These are phyloP conservation scores for Chrysotoxum bicinctum DNA, from an alignment of 2,888 invertebrate species.

Conservation along the genomic window DNA sequence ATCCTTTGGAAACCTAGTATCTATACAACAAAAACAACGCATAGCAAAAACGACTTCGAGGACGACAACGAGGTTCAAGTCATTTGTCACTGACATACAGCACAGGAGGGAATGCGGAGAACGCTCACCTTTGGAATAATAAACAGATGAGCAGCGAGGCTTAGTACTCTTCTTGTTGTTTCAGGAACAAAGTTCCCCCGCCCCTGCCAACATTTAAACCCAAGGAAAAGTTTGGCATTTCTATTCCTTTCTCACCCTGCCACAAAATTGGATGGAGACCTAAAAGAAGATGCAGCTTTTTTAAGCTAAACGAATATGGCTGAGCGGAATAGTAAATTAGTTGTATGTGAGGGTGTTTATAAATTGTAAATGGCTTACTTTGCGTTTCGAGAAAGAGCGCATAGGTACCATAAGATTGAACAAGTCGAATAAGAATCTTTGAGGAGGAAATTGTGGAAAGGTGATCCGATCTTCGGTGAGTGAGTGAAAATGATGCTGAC, in stretches of 20 bases:
- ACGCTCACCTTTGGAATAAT: slow-evolving; percentile 70
- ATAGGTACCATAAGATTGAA: slow-evolving; percentile 45
- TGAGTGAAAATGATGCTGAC: slow-evolving; percentile 41
- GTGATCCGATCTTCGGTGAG: slow-evolving; percentile 9
- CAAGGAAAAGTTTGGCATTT: slow-evolving; percentile 19
- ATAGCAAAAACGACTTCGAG: slow-evolving; percentile 24
- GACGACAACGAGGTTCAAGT: slow-evolving; percentile 68
- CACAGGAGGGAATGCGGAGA: not conserved
- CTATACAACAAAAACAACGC: slow-evolving; percentile 2
- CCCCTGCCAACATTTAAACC: not conserved
- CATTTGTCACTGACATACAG: slow-evolving; percentile 71
- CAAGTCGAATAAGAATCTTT: slow-evolving; percentile 32
- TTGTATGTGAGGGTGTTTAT: slow-evolving; percentile 68
- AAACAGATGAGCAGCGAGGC: slow-evolving; percentile 66
- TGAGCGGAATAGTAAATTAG: slow-evolving; percentile 72
- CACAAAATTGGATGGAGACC: slow-evolving; percentile 40
- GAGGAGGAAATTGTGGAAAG: not conserved
- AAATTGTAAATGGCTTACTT: slow-evolving; percentile 66
- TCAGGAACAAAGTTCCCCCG: slow-evolving; percentile 25
- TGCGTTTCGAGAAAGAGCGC: slow-evolving; percentile 45
- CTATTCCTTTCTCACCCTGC: not conserved
- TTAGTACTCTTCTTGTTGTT: slow-evolving; percentile 49
- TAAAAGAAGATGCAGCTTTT: slow-evolving; percentile 65
- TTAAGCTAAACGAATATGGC: slow-evolving; percentile 70
- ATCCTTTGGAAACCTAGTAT: not conserved